Base-by-base conservation (phyloP, 2,888 invertebrate species). In the Drosophila neotestacea region DNA sequence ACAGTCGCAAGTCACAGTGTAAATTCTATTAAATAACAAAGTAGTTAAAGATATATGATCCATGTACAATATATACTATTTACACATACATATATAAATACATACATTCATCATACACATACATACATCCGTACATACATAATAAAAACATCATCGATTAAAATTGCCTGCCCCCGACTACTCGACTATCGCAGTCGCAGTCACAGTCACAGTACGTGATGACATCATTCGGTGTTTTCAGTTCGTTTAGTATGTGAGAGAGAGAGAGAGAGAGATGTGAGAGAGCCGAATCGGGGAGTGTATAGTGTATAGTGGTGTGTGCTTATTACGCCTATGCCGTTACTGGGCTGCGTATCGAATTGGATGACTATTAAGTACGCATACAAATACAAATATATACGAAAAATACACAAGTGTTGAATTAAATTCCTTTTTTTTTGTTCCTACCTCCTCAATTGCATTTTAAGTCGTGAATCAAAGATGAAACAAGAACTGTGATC, bases 71-170 rank as follows among this genome's bases (percentile, higher is more conserved):
- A 56, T 56, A 55, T 55, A 55, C 42, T 66, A 52, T 51, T 34
- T 22, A 60, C 47, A 22, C n/a, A 7, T 22, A 11, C 44, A 60
- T 48, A 50, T 59, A 54, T 10, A 48, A 47, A 41, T 46, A 39
- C 16, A 47, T 63, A 54, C 63, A 77, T 70, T 51, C 30, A 39
- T 56, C 32, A 48, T 34, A 55, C 39, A 52, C 61, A 48, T 39
- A 36, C 41, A 36, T 34, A 32, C 47, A 41, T 55, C 3, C 38
- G 52, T 62, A 50, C 16, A 54, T 66, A 66, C 59, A 64, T 82
- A 77, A 82, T 76, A 80, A 83, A 82, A 85, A 85, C 85, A 84
- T 84, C 86, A 84, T 86, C 86, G 84, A 86, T 84, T 84, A 81
- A 85, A 85, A 84, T 86, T 84, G 85, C 69, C 77, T 75, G 70